Percentiles rank a stretch among this genome's conserved stretches.
Conservation (phyloP, 2,113 vertebrate genomes). For the Tupaia chinensis region DNA sequence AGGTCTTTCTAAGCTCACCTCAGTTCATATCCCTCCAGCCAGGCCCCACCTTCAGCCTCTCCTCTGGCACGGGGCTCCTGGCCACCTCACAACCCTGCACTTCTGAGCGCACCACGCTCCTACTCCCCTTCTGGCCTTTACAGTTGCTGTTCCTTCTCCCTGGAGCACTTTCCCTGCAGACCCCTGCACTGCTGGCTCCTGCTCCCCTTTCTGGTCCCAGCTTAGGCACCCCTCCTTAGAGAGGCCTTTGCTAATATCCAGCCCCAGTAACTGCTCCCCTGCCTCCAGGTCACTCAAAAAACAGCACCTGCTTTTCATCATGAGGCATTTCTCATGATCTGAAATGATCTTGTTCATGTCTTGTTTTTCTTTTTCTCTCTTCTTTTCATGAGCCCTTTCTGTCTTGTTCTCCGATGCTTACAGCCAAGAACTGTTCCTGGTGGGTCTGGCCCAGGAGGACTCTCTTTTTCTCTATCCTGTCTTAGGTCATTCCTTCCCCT, state of each 20-base stretch:
- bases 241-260: not conserved
- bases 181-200: rapidly evolving
- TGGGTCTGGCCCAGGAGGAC: rapidly evolving
- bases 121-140: not conserved
- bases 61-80: not conserved
- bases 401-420: not conserved
- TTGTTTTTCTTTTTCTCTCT: not conserved
- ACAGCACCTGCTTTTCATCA: not conserved
- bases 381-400: not conserved
- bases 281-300: not conserved
- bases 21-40: not conserved
- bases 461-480: rapidly evolving
- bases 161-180: not conserved
- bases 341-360: not conserved
- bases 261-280: no score
- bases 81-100: no score
- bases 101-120: not conserved
- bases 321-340: not conserved
- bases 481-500: not conserved
- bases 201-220: not conserved
- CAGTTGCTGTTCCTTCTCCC: rapidly evolving
- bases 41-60: not conserved
- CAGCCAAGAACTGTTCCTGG: not conserved
- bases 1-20: no score
- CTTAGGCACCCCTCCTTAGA: not conserved